These are phyloP conservation scores for Dipodomys stephensi DNA, from an alignment of 2,113 vertebrate species.

Conservation along the genomic window DNA sequence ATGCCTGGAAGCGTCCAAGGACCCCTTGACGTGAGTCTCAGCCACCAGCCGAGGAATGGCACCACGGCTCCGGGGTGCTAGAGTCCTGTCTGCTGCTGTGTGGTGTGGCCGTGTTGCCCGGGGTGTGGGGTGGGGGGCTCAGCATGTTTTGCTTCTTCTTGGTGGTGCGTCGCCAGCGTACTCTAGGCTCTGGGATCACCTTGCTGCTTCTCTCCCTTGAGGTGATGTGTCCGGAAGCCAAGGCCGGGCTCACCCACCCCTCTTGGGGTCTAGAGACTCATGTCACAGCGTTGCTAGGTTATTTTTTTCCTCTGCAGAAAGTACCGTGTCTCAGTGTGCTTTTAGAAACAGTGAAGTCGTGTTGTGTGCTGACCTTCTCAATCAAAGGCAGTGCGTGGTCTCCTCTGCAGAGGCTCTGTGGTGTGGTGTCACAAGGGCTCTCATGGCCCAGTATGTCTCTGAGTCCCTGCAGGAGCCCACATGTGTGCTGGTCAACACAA, in stretches of 20 bases:
- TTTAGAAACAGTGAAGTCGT: slow-evolving; percentile 37
- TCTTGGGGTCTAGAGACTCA: slow-evolving; percentile 17
- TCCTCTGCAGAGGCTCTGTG: slow-evolving; percentile 69
- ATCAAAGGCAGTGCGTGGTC: slow-evolving; percentile 76
- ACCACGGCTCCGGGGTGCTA: no score
- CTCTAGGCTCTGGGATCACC: neutral
- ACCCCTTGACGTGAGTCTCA: neutral
- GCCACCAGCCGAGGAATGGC: no score
- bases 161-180: neutral
- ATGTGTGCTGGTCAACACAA: no score
- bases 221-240: no score
- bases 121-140: neutral
- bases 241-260: no score
- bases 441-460: neutral
- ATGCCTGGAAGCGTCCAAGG: neutral
- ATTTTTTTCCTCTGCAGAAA: slow-evolving; percentile 33
- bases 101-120: neutral
- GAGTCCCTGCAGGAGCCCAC: neutral
- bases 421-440: no score
- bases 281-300: slow-evolving; percentile 8
- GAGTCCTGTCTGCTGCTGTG: no score
- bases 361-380: slow-evolving; percentile 71
- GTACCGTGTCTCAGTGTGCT: slow-evolving; percentile 51
- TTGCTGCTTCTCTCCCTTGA: slow-evolving; percentile 54
- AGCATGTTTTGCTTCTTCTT: no score